A percentile compares a stretch with the other conserved stretches of the same genome.
These are phyloP conservation scores for Sepiola atlantica DNA, from an alignment of 2,888 invertebrate genomes.

Conservation along the genomic window DNA sequence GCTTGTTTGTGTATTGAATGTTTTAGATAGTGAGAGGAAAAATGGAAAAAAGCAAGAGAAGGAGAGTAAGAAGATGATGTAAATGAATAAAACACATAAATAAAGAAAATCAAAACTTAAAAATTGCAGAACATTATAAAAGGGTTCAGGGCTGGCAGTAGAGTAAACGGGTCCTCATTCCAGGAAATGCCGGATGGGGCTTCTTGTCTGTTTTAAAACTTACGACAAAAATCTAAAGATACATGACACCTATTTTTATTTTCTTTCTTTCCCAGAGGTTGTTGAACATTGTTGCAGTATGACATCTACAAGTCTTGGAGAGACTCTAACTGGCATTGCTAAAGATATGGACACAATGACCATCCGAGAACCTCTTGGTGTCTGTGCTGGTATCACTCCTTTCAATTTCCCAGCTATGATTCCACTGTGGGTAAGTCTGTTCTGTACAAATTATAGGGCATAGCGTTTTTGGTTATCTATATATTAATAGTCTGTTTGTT, in stretches of 20 bases:
- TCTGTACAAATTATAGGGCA: background rate
- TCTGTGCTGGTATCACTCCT: conserved; percentile 95
- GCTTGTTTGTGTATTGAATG: too few species aligned
- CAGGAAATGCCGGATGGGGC: too few species aligned
- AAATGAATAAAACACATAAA: too few species aligned
- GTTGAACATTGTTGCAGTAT: conserved; percentile 97
- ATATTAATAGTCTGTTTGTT: too few species aligned
- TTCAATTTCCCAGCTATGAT: conserved; percentile 99
- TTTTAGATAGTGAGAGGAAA: too few species aligned
- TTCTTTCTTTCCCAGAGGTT: conserved; percentile 79
- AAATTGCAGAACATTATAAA: too few species aligned
- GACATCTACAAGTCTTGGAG: conserved; percentile 92
- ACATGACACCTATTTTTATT: conserved; percentile 33
- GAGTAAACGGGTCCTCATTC: too few species aligned
- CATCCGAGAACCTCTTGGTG: conserved; percentile 92
- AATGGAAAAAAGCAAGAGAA: too few species aligned
- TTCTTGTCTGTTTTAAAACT: background rate
- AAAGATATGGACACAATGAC: conserved; percentile 97
- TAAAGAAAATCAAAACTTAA: too few species aligned
- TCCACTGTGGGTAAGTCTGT: conserved; percentile 88
- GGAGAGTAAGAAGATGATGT: too few species aligned
- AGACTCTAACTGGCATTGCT: conserved; percentile 88
- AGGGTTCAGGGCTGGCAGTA: too few species aligned
- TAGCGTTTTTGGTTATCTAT: background rate
- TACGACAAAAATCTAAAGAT: background rate